These are phyloP conservation scores for Aspiorhynchus laticeps DNA, from an alignment of 2,113 vertebrate species.

Conservation along the genomic window DNA sequence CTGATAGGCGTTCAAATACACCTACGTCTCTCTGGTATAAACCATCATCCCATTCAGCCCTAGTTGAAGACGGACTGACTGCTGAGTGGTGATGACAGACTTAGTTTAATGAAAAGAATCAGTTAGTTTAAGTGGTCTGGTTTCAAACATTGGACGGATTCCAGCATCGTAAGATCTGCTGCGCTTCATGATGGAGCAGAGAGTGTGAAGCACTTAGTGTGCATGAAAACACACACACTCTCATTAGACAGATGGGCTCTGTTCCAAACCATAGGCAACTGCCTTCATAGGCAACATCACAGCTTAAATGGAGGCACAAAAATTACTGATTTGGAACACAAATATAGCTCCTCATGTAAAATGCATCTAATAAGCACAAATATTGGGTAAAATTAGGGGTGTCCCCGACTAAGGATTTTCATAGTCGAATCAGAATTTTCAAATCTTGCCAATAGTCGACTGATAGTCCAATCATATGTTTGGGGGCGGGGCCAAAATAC, in stretches of 20 bases:
- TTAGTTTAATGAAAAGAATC: slow-evolving; percentile 17
- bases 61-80: background rate
- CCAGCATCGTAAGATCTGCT: slow-evolving; percentile 1
- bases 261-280: background rate
- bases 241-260: background rate
- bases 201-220: background rate
- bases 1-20: background rate
- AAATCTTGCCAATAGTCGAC: too few relatives aligned
- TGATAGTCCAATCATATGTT: too few relatives aligned
- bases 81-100: slow-evolving; percentile 7
- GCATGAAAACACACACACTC: slow-evolving; percentile 1
- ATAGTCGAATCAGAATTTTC: too few relatives aligned
- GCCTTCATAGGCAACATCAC: background rate
- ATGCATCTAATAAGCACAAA: background rate
- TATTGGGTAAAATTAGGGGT: background rate
- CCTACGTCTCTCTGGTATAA: background rate
- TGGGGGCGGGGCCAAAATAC: too few relatives aligned
- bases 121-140: slow-evolving; percentile 7
- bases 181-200: background rate
- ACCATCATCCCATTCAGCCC: background rate
- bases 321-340: background rate
- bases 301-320: background rate
- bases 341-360: too few relatives aligned
- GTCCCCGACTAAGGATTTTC: too few relatives aligned
- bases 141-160: slow-evolving; percentile 20